Conservation (phyloP, 2,797 vertebrate genomes). For the Melanotaenia boesemani region DNA sequence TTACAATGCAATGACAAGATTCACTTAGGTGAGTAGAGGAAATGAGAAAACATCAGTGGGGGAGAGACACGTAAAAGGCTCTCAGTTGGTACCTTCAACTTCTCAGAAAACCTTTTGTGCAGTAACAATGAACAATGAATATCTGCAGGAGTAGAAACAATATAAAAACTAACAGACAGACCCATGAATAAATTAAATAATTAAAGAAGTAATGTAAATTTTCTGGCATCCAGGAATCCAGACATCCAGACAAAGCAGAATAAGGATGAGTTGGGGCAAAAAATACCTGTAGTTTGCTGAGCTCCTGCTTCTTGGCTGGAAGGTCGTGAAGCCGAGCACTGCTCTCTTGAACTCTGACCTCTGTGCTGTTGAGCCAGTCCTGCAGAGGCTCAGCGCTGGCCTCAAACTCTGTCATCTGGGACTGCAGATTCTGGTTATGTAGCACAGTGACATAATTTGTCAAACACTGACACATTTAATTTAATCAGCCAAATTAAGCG, state of each 20-base stretch:
- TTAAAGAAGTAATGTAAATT: conserved; percentile 17
- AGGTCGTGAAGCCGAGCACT: conserved; percentile 91
- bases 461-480: neutral
- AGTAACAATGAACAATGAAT: neutral
- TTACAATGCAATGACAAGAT: conserved; percentile 49
- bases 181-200: conserved; percentile 18
- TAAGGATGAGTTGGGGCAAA: neutral
- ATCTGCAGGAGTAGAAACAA: conserved; percentile 21
- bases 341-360: conserved; percentile 89
- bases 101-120: conserved; percentile 23
- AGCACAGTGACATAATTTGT: conserved; percentile 8
- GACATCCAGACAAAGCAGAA: neutral
- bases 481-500: neutral
- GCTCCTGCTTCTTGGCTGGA: conserved; percentile 91
- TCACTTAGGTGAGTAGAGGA: conserved; percentile 42
- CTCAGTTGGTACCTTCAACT: conserved; percentile 27
- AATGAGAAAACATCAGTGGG: conserved; percentile 46
- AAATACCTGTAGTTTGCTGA: conserved; percentile 93
- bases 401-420: conserved; percentile 97
- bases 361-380: conserved; percentile 91
- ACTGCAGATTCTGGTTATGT: conserved; percentile 87
- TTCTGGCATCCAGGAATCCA: neutral
- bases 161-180: conserved; percentile 20
- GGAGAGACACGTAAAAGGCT: conserved; percentile 27
- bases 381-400: conserved; percentile 92